These are phyloP conservation scores for Gorsachius magnificus DNA, from an alignment of 2,797 vertebrate species.

Conservation along the genomic window DNA sequence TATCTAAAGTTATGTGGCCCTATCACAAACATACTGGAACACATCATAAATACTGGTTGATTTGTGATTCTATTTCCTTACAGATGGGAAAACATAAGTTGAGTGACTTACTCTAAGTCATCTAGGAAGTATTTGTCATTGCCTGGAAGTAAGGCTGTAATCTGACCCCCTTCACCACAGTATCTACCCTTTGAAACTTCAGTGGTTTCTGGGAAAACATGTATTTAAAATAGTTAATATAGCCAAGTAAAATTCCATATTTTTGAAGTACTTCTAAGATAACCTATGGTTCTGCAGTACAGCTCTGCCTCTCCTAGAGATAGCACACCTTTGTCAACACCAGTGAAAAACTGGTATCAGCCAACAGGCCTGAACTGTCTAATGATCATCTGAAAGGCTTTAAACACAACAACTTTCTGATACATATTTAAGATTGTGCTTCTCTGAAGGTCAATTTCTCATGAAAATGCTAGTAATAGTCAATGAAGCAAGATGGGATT, in stretches of 20 bases:
- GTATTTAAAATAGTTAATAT: not conserved
- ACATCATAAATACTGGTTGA: not conserved
- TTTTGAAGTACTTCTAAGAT: not conserved
- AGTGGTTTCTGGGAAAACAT: not conserved
- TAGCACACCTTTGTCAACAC: not conserved
- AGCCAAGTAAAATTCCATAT: not conserved
- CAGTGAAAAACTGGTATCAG: not conserved
- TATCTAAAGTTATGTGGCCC: not conserved
- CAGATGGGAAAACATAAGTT: not conserved
- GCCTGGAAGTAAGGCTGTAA: not conserved
- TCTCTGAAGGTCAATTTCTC: not conserved
- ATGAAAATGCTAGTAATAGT: not conserved
- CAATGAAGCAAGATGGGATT: not conserved
- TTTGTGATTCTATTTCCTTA: not conserved
- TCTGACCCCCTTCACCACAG: not conserved
- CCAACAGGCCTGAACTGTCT: not conserved
- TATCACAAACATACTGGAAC: not conserved
- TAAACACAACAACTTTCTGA: not conserved
- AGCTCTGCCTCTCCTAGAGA: not conserved
- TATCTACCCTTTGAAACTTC: not conserved
- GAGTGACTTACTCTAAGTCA: not conserved
- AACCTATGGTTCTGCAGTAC: not conserved
- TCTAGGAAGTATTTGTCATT: slow-evolving; percentile 6
- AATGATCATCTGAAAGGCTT: not conserved
- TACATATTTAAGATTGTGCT: not conserved